Percentiles rank a stretch among this genome's conserved stretches.
Conservation (phyloP, 2,797 vertebrate species). For the Hyperoplus immaculatus region DNA sequence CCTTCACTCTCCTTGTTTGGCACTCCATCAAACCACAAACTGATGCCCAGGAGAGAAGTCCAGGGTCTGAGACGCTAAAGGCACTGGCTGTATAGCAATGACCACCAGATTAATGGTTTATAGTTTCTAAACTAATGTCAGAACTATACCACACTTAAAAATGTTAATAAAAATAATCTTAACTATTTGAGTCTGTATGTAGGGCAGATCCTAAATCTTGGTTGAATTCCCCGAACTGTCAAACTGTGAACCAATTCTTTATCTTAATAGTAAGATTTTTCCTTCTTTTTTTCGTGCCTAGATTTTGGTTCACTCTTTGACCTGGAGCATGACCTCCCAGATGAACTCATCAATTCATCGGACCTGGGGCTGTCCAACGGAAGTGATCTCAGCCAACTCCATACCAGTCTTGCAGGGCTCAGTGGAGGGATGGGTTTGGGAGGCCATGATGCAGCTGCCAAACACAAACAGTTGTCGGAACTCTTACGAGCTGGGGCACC, state of each 20-base stretch:
- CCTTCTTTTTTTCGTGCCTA: slow-evolving; percentile 66
- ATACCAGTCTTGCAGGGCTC: slow-evolving; percentile 90
- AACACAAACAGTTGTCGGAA: slow-evolving; percentile 99
- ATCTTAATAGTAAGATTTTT: slow-evolving; percentile 19
- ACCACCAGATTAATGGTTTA: slow-evolving; percentile 7
- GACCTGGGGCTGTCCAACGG: slow-evolving; percentile 94
- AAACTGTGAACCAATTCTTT: background rate
- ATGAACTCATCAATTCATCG: slow-evolving; percentile 96
- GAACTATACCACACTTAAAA: background rate
- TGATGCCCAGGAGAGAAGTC: slow-evolving; percentile 53
- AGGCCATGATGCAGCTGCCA: slow-evolving; percentile 94
- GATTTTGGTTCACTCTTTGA: slow-evolving; percentile 98
- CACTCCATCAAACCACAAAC: slow-evolving; percentile 72
- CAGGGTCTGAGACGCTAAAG: slow-evolving; percentile 37
- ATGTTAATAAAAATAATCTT: background rate
- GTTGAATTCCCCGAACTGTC: background rate
- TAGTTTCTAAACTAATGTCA: slow-evolving; percentile 14
- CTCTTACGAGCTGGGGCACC: slow-evolving; percentile 89
- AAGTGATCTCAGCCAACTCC: slow-evolving; percentile 91
- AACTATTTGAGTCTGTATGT: background rate
- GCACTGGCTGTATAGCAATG: slow-evolving; percentile 8
- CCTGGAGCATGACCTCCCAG: slow-evolving; percentile 97
- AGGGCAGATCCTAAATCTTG: background rate
- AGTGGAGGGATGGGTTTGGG: slow-evolving; percentile 68
- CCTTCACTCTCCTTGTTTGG: slow-evolving; percentile 67